Evolutionary conservation across 2,113 vertebrate genomes (phyloP).

Genomic region (Trachemys scripta): DNA sequence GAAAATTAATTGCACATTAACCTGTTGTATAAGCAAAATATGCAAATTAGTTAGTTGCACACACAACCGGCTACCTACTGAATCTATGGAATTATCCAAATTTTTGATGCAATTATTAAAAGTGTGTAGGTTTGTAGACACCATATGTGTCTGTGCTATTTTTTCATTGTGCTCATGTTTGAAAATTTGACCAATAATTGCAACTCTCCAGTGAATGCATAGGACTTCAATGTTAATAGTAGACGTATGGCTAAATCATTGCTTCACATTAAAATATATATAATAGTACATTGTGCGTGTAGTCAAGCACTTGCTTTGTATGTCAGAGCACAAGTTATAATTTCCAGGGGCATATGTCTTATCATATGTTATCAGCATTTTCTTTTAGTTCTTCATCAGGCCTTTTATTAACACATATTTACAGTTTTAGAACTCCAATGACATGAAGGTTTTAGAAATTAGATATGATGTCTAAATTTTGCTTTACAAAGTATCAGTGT

Average conservation of each 20-base stretch:
- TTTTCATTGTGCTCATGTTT: background rate
- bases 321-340: background rate
- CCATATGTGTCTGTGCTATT: background rate
- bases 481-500: background rate
- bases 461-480: background rate
- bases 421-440: background rate
- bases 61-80: background rate
- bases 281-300: background rate
- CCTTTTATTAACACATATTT: background rate
- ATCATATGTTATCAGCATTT: background rate
- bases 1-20: background rate
- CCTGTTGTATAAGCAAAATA: background rate
- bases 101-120: background rate
- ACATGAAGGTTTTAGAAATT: background rate
- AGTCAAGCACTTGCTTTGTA: fast-evolving
- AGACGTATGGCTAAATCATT: background rate
- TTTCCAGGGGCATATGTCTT: background rate
- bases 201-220: background rate
- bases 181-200: background rate
- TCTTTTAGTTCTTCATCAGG: background rate
- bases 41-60: background rate
- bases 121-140: background rate
- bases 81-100: background rate
- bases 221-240: background rate
- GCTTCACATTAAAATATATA: background rate